Evolutionary conservation across 2,113 vertebrate genomes (phyloP).

Genomic region (Setophaga petechia): DNA sequence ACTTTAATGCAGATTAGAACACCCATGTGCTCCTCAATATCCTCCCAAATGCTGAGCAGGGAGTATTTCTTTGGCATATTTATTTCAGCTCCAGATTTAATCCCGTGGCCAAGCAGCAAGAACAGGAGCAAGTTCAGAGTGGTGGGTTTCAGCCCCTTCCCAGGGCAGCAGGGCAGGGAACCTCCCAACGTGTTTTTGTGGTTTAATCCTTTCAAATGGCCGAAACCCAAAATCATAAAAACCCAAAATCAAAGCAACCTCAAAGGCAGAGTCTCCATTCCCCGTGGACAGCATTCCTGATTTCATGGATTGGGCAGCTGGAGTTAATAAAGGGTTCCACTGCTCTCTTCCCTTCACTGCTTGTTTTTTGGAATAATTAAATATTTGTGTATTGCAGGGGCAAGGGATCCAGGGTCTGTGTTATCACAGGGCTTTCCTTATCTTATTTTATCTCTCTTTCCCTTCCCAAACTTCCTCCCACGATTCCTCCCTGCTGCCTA

Average conservation of each 20-base stretch:
- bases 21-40: background rate
- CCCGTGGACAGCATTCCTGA: background rate
- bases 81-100: background rate
- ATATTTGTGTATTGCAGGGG: background rate
- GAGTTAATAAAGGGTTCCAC: background rate
- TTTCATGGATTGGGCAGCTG: background rate
- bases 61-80: background rate
- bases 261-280: background rate
- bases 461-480: background rate
- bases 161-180: background rate
- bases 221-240: background rate
- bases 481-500: background rate
- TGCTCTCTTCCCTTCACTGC: background rate
- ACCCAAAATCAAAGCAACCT: background rate
- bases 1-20: background rate
- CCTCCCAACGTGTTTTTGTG: background rate
- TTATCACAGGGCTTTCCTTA: background rate
- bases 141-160: background rate
- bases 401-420: background rate
- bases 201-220: background rate
- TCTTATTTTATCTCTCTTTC: background rate
- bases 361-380: conserved; percentile 11
- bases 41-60: background rate
- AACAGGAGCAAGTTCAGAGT: background rate
- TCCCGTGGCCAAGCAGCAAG: background rate